Evolutionary conservation across 2,797 vertebrate species (phyloP).

Genomic region (Sorex maritimensis): DNA sequence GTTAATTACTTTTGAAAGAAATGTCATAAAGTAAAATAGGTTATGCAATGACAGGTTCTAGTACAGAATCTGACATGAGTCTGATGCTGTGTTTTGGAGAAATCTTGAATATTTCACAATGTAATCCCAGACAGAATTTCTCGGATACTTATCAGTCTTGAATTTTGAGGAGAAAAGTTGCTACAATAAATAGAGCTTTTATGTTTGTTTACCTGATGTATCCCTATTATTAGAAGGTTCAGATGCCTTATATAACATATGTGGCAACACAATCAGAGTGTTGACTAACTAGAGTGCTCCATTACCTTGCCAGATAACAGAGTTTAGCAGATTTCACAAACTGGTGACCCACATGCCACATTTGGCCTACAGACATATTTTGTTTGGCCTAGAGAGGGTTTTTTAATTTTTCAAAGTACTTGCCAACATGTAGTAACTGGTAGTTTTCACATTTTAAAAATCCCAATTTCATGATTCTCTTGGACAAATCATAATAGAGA

Average conservation of each 20-base stretch:
- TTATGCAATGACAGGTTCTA: neutral
- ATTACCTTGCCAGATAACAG: conserved; percentile 30
- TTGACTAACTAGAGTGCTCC: conserved; percentile 12
- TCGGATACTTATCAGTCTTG: neutral
- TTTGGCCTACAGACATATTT: conserved; percentile 55
- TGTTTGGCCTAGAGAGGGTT: conserved; percentile 40
- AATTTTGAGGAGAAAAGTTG: conserved; percentile 27
- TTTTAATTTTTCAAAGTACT: neutral
- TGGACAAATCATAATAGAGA: conserved; percentile 34
- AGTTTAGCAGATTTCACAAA: conserved; percentile 45
- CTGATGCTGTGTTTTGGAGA: neutral
- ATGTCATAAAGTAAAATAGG: neutral
- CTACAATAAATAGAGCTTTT: conserved; percentile 11
- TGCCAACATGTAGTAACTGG: conserved; percentile 39
- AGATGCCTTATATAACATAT: conserved; percentile 30
- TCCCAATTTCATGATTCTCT: conserved; percentile 44
- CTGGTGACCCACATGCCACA: conserved; percentile 62
- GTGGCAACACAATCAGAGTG: conserved; percentile 38
- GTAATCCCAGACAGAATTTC: conserved; percentile 15
- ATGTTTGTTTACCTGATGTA: neutral
- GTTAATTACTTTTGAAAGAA: conserved; percentile 43
- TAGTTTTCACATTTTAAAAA: conserved; percentile 59
- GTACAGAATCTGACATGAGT: neutral
- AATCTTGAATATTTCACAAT: neutral
- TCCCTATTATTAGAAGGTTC: conserved; percentile 46